Conservation (phyloP, 1,140 invertebrate genomes). For the Drosophila lacertosa region DNA sequence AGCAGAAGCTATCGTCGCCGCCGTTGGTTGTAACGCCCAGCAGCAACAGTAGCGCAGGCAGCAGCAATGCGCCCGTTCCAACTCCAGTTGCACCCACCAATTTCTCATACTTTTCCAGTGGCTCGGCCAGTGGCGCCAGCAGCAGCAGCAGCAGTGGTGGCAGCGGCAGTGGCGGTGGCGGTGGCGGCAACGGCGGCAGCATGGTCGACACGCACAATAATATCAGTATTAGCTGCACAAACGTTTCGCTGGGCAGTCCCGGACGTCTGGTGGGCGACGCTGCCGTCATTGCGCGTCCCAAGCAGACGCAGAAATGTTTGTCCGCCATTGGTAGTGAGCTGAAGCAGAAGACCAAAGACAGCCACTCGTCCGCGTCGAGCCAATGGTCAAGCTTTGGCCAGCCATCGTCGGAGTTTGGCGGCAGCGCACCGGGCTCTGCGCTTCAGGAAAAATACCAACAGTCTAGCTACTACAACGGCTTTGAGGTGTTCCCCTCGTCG, state of each 20-base stretch:
- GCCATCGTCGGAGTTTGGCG: slow-evolving; percentile 36
- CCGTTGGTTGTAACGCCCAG: slow-evolving; percentile 18
- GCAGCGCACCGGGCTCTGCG: slow-evolving; percentile 16
- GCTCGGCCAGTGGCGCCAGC: slow-evolving; percentile 46
- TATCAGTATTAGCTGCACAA: slow-evolving; percentile 83
- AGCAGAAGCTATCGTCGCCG: slow-evolving; percentile 52
- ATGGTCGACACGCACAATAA: slow-evolving; percentile 74
- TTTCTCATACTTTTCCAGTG: slow-evolving; percentile 81
- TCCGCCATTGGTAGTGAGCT: slow-evolving; percentile 83
- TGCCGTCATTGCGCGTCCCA: slow-evolving; percentile 74
- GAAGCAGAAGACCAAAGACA: slow-evolving; percentile 80
- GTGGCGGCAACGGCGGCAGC: slow-evolving; percentile 13
- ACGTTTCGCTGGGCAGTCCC: slow-evolving; percentile 55
- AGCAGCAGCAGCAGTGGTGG: slow-evolving; percentile 24
- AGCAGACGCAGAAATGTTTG: slow-evolving; percentile 69
- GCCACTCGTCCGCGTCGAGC: slow-evolving; percentile 36
- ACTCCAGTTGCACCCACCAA: slow-evolving; percentile 36
- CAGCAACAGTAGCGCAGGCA: slow-evolving; percentile 19
- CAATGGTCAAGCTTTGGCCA: slow-evolving; percentile 67
- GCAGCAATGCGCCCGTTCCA: neutral
- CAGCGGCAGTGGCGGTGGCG: slow-evolving; percentile 1
- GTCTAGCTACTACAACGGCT: slow-evolving; percentile 80
- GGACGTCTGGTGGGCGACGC: slow-evolving; percentile 67
- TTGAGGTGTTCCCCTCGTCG: slow-evolving; percentile 63
- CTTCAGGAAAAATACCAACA: slow-evolving; percentile 81